Conservation (phyloP, 2,113 vertebrate genomes). For the Mugil cephalus region DNA sequence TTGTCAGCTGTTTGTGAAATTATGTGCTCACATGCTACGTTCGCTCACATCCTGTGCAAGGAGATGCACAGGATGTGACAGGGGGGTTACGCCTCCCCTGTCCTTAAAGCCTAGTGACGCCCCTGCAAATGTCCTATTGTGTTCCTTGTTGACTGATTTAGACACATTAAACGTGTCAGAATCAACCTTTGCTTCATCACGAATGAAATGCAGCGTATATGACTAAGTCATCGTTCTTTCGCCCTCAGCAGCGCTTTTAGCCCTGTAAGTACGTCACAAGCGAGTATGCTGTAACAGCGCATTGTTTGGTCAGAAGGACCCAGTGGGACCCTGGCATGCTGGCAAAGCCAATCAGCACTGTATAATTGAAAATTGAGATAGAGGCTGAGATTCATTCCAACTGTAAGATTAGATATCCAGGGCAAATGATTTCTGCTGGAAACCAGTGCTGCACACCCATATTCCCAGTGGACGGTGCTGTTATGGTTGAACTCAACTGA, state of each 20-base stretch:
- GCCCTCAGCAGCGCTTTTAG: slow-evolving; percentile 13
- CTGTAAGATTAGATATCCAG: slow-evolving; percentile 64
- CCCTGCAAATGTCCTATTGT: background rate
- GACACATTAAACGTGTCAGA: background rate
- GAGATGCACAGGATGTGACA: no score
- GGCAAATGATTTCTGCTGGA: slow-evolving; percentile 48
- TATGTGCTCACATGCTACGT: no score
- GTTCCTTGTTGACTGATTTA: slow-evolving; percentile 1
- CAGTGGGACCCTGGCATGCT: slow-evolving; percentile 41
- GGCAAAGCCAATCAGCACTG: slow-evolving; percentile 51
- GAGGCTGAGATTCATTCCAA: slow-evolving; percentile 32
- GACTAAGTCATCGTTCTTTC: slow-evolving; percentile 9
- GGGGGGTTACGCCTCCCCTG: no score
- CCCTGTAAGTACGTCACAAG: slow-evolving; percentile 17
- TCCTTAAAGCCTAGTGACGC: no score
- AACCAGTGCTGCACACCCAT: slow-evolving; percentile 29
- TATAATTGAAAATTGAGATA: slow-evolving; percentile 69
- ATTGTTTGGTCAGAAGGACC: slow-evolving; percentile 52
- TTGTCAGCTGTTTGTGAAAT: no score
- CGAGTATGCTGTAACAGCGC: slow-evolving; percentile 11
- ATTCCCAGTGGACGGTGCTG: slow-evolving; percentile 44
- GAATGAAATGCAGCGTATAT: slow-evolving; percentile 8
- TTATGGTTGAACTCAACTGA: slow-evolving; percentile 41
- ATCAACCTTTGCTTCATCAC: background rate
- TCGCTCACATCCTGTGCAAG: no score